These are phyloP conservation scores for Ostrea edulis DNA, from an alignment of 1,140 invertebrate species.

Conservation along the genomic window DNA sequence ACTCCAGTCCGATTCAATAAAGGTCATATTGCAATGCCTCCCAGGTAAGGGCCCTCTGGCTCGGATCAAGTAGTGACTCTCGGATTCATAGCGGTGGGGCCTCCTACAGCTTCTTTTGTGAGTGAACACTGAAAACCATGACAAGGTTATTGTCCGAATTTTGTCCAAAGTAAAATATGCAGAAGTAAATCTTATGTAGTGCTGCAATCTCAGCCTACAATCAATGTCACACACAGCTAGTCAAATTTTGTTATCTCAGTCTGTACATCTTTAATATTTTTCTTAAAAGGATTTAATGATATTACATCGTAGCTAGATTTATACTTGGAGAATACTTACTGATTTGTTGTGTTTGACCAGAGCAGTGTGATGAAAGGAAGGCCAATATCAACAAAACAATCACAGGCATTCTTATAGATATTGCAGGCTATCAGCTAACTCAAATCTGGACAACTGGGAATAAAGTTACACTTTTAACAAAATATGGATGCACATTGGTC, in stretches of 20 bases:
- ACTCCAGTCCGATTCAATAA: slow-evolving; percentile 47
- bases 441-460: not conserved
- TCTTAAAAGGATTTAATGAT: no score
- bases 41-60: slow-evolving; percentile 40
- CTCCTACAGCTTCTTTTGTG: slow-evolving; percentile 39
- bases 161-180: no score
- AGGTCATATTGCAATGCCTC: slow-evolving; percentile 51
- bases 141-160: not conserved
- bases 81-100: slow-evolving; percentile 47
- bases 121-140: slow-evolving; percentile 46
- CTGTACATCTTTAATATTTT: no score
- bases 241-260: no score
- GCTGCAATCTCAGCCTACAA: no score
- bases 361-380: not conserved
- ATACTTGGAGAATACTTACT: not conserved
- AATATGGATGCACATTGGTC: no score
- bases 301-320: no score
- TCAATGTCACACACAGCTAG: no score
- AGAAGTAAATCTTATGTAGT: no score
- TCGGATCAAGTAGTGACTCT: slow-evolving; percentile 48
- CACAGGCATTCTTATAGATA: not conserved
- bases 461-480: no score
- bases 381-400: not conserved
- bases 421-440: not conserved
- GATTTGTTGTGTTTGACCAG: not conserved